Evolutionary conservation across 2,888 invertebrate genomes (phyloP).

Genomic region (Ophion costatus): DNA sequence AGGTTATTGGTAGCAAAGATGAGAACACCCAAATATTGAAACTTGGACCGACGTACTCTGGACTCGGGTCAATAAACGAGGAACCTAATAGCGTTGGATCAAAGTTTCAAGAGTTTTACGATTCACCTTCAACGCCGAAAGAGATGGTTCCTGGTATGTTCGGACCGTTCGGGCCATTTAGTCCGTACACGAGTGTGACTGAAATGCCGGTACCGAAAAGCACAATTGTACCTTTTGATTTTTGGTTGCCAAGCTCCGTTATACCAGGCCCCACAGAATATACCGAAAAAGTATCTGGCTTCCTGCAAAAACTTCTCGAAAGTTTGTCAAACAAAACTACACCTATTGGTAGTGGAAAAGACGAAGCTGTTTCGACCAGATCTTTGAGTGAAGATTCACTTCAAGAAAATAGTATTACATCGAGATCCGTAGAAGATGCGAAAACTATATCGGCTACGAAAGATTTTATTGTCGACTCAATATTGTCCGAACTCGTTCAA

Average conservation of each 20-base stretch:
- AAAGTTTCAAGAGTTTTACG: constrained; percentile 27
- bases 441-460: constrained; percentile 76
- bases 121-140: constrained; percentile 62
- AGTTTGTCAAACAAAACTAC: constrained; percentile 74
- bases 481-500: constrained; percentile 75
- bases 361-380: constrained; percentile 57
- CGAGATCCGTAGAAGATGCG: constrained; percentile 75
- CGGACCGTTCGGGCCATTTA: constrained; percentile 67
- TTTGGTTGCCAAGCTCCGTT: constrained; percentile 77
- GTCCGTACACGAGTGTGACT: constrained; percentile 64
- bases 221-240: constrained; percentile 79
- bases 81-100: constrained; percentile 69
- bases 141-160: constrained; percentile 76
- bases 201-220: constrained; percentile 74
- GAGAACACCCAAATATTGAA: constrained; percentile 58
- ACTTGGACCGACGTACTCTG: constrained; percentile 75
- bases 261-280: constrained; percentile 78
- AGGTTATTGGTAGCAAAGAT: constrained; percentile 43
- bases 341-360: constrained; percentile 31
- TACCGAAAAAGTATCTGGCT: constrained; percentile 75
- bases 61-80: constrained; percentile 73
- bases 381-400: constrained; percentile 53
- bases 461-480: constrained; percentile 77
- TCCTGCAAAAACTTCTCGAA: constrained; percentile 78
- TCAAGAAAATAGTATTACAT: constrained; percentile 60